Base-by-base conservation (phyloP, 2,797 vertebrate genomes). In the Chrosomus eos region DNA sequence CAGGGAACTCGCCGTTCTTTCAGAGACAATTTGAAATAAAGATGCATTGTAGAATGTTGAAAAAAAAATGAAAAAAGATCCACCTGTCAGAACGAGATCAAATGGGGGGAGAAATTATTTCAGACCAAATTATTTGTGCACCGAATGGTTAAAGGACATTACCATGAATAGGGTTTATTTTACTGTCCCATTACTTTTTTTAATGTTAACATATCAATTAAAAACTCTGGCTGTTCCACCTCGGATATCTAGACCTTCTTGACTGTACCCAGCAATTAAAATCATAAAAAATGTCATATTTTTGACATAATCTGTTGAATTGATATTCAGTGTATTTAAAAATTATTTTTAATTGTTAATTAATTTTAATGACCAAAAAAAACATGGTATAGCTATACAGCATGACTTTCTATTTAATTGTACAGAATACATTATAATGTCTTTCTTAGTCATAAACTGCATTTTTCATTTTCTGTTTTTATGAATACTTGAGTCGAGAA, bases 1-100 rank as follows among this genome's bases (percentile, higher is more conserved):
- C 72, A 89, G 71, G 62, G 55, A 82, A 43, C 79, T 43, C 53
- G 43, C 80, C 33, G 26, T 60, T 86, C 73, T 84, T 79, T 85
- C 77, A 86, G 51, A 82, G 76, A 81, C 76, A 80, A 88, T 73
- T 45, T 26, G 40, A 80, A 43, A 70, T 31, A 67, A 51, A 26
- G 43, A 66, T 74, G 58, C 16, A 48, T 45, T 82, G 13, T 23
- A 28, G 36, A 26, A 81, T 72, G 38, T 7, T 11, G 45, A 23
- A 58, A 10, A 55, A 33, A 33, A 33, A 33, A 33, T 2, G 3
- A 55, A 10, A 40, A 3, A 43, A 48, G 40, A 51, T 9, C 31
- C 26, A 77, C 51, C 36, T 71, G 62, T 68, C 74, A 78, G 21
- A 84, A 71, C 8, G 70, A 31, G 71, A 51, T 73, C 28, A 33